These are phyloP conservation scores for Neopipo cinnamomea DNA, from an alignment of 2,113 vertebrate genomes.

Conservation along the genomic window DNA sequence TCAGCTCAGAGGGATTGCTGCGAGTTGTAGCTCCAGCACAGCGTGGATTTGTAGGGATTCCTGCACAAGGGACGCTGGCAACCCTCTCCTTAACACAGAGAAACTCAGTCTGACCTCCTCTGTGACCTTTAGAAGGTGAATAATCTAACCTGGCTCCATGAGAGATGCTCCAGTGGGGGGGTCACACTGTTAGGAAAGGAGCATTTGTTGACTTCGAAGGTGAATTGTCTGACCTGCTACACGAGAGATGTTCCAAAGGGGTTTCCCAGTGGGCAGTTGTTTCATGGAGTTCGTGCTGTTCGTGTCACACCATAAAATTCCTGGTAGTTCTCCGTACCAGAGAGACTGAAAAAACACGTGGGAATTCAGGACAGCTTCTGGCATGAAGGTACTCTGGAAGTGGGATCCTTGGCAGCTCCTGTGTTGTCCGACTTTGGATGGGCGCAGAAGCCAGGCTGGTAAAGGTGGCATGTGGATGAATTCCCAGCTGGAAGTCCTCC, in stretches of 20 bases:
- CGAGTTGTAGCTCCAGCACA: not conserved
- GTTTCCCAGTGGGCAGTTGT: not conserved
- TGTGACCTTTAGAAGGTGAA: not conserved
- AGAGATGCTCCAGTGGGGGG: too few species aligned
- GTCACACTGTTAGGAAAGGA: not conserved
- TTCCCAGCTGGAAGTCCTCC: not conserved
- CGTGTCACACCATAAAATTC: not conserved
- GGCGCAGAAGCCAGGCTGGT: not conserved
- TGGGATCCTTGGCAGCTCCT: not conserved
- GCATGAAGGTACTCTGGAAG: not conserved
- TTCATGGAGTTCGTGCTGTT: not conserved
- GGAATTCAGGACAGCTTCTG: not conserved
- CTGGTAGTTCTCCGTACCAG: not conserved
- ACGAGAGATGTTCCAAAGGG: rapidly evolving
- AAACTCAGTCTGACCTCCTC: not conserved
- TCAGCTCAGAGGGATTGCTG: not conserved
- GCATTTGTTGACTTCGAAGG: too few species aligned
- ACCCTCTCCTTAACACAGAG: not conserved
- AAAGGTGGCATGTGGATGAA: too few species aligned
- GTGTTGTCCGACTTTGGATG: not conserved
- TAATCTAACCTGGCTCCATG: not conserved
- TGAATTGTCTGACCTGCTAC: not conserved
- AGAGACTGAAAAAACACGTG: not conserved
- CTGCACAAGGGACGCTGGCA: rapidly evolving
- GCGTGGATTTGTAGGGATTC: not conserved